Evolutionary conservation across 2,113 vertebrate genomes (phyloP).

Genomic region (Jacana jacana): DNA sequence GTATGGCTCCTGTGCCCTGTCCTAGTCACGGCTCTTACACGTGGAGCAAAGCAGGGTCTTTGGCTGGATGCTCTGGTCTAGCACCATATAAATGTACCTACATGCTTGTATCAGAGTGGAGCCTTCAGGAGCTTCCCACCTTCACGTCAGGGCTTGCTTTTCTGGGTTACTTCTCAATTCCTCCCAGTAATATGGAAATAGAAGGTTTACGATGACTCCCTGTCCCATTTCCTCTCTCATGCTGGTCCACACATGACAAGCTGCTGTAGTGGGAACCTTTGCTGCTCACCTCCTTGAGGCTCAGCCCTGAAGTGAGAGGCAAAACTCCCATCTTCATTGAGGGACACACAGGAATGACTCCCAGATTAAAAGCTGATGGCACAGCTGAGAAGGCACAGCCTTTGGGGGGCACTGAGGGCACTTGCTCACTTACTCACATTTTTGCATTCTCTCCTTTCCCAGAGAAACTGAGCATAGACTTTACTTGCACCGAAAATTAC

Average conservation of each 20-base stretch:
- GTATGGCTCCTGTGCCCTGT: neutral
- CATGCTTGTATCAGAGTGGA: neutral
- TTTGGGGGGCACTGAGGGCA: neutral
- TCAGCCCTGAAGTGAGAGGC: neutral
- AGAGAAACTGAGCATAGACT: neutral
- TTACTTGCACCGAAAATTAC: neutral
- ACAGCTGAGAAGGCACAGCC: neutral
- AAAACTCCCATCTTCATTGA: neutral
- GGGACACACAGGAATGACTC: neutral
- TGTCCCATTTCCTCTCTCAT: neutral
- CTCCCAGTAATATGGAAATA: neutral
- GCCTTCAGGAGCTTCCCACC: neutral
- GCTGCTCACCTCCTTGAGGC: neutral
- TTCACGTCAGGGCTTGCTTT: neutral
- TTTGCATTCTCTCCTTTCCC: neutral
- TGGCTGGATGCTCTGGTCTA: neutral
- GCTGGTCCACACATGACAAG: neutral
- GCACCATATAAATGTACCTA: accelerated
- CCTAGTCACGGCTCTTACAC: accelerated
- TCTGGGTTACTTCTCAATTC: neutral
- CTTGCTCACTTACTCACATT: neutral
- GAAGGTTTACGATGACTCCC: neutral
- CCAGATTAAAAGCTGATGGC: neutral
- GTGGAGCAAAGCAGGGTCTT: neutral
- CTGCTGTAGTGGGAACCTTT: neutral